Evolutionary conservation across 1,140 invertebrate genomes (phyloP), one percentile per base, ranked within the genome.

Genomic region (Drosophila punjabiensis): DNA sequence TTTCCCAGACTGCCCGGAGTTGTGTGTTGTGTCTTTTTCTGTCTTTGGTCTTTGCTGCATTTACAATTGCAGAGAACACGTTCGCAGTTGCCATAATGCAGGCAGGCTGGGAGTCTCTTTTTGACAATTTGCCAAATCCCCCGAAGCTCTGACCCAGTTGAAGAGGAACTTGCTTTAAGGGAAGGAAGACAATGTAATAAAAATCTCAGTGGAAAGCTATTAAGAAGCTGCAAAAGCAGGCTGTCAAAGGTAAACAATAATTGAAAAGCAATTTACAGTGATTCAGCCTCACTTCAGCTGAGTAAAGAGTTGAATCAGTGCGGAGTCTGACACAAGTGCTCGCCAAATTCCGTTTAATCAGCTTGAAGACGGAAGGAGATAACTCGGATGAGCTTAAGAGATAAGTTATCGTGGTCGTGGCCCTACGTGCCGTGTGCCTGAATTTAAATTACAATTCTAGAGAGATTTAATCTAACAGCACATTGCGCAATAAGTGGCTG

Each of bases 1-100:
- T 67, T 78, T 62, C 58, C 75, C 76, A 79, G 75, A 78, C 76
- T 43, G 76, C 35, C 43, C 78, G 76, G 64, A 70, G 64, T 68
- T 43, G 60, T 43, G 60, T 58, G 13, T 52, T 56, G 48, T 68
- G 37, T 66, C 28, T 70, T 18, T 65, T 30, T 33, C 33, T 43
- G 11, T 28, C n/a, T 41, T 68, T 39, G 55, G 33, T 39, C 20
- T 56, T 20, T 73, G 66, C 53, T 68, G 16, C 48, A 69, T 61
- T 56, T 73, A 52, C 53, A 60, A 60, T 61, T 61, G 70, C 70
- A 50, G 70, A 43, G 67, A 63, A 39, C 73, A 76, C 73, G 73
- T 76, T 64, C 60, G 50, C 64, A 39, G 66, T 14, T 58, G 70
- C 70, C 73, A 65, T 76, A 76, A 76, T 76, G 73, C 71, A 65